phyloP scores from a whole-genome alignment of 2,888 invertebrate species.

The Drosophila austrosaltans region DNA sequence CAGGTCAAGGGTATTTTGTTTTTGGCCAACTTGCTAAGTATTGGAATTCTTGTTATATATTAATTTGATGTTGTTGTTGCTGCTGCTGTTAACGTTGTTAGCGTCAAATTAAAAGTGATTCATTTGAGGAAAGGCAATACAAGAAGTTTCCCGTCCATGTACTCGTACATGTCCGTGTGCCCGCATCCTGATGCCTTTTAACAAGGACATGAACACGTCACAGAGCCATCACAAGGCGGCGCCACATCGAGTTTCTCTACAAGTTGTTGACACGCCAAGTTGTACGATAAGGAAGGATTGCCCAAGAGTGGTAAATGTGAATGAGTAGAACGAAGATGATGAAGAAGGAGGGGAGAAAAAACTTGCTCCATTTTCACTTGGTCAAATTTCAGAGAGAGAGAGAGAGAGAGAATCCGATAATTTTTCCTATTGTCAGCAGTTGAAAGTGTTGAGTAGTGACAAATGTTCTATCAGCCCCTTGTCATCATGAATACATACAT shows the following conservation, averaged over 20 bases:
- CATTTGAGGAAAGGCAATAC: slow-evolving; percentile 24
- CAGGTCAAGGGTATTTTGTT: slow-evolving; percentile 13
- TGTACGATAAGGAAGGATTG: slow-evolving; percentile 5
- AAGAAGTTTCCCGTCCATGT: slow-evolving; percentile 14
- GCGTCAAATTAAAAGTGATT: slow-evolving; percentile 48
- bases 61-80: slow-evolving; percentile 24
- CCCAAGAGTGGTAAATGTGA: slow-evolving; percentile 25
- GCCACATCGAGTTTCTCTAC: slow-evolving; percentile 25
- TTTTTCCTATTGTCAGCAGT: not conserved
- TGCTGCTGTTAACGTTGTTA: slow-evolving; percentile 24
- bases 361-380: slow-evolving; percentile 9
- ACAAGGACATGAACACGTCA: slow-evolving; percentile 20
- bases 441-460: not conserved
- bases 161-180: slow-evolving; percentile 17
- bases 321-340: slow-evolving; percentile 9
- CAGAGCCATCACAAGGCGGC: slow-evolving; percentile 6
- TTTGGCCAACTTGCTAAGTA: slow-evolving; percentile 9
- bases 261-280: slow-evolving; percentile 25
- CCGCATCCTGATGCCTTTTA: slow-evolving; percentile 18
- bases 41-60: slow-evolving; percentile 8
- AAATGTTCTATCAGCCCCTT: not conserved
- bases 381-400: slow-evolving; percentile 2
- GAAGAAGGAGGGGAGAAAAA: not conserved
- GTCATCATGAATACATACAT: not conserved
- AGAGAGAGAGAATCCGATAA: slow-evolving; percentile 1